Base-by-base conservation (phyloP, 2,888 invertebrate genomes). In the Drosophila austrosaltans region DNA sequence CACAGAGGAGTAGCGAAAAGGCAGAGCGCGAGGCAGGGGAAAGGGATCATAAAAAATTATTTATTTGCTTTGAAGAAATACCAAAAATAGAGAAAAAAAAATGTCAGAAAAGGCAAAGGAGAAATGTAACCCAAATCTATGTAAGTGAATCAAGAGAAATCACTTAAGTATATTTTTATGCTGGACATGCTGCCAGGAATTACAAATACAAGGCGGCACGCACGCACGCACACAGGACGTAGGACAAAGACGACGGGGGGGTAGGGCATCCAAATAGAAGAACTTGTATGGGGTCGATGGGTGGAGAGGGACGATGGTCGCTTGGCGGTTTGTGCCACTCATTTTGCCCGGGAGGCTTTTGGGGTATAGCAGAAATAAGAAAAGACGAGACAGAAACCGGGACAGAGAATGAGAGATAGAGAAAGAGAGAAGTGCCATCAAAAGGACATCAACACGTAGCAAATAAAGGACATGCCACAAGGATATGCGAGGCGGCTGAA, bases 401-500 rank as follows among this genome's bases (percentile, higher is more conserved):
- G 8, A 10, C 20, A 22, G 36, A 30, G 56, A 61, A 36, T 36
- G 20, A 48, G 44, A 60, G 22, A 57, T 12, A 30, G 32, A 44
- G 59, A 62, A 78, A 63, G n/a, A 68, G 67, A 72, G 88, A 82
- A 82, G 89, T 81, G 83, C 83, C 85, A 89, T 89, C 89, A 89
- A 89, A 89, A 86, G 86, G 86, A 89, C 86, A 89, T 86, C 86
- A 86, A 86, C 86, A 86, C 86, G 86, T 86, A 86, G 86, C 86
- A 89, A 89, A 89, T 86, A 86, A 89, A 89, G 86, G 89, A 86
- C 89, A 86, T 86, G 89, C 85, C 89, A 86, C 88, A 86, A 87
- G 88, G 88, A 88, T 83, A 88, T 86, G 88, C 88, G 79, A 69
- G 70, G 76, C 75, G 69, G 82, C 63, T 71, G 72, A 66, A 74